A percentile compares a stretch with the other conserved stretches of the same genome.
These are phyloP conservation scores for Tamandua tetradactyla DNA, from an alignment of 2,797 vertebrate species.

Conservation along the genomic window DNA sequence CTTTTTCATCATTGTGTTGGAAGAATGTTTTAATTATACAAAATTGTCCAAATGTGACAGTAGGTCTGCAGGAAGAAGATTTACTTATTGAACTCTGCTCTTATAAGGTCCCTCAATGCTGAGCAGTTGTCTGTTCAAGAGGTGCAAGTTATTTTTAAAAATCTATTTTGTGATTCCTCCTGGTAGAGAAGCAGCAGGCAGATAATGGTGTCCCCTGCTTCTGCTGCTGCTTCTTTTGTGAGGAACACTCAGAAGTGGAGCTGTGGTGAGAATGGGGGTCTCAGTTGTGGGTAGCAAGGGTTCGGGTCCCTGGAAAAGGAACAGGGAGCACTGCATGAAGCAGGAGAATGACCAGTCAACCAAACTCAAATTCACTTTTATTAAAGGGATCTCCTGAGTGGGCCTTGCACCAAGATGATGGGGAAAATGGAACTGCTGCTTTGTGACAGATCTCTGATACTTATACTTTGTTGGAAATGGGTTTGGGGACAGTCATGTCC, in stretches of 20 bases:
- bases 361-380: background rate
- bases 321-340: background rate
- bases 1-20: background rate
- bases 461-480: background rate
- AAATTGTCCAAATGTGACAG: background rate
- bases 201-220: too few relatives aligned
- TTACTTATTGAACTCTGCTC: background rate
- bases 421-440: background rate
- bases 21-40: conserved; percentile 46
- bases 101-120: background rate
- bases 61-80: background rate
- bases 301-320: background rate
- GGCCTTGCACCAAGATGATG: background rate
- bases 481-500: background rate
- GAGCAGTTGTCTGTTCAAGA: background rate
- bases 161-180: background rate
- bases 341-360: background rate
- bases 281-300: background rate
- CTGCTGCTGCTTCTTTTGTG: background rate
- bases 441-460: background rate
- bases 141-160: background rate
- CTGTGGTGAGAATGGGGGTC: background rate
- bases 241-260: background rate
- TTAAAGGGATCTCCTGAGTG: background rate
- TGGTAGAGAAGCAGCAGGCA: background rate